phyloP scores from a whole-genome alignment of 1,140 invertebrate genomes.

The Bombyx mandarina region DNA sequence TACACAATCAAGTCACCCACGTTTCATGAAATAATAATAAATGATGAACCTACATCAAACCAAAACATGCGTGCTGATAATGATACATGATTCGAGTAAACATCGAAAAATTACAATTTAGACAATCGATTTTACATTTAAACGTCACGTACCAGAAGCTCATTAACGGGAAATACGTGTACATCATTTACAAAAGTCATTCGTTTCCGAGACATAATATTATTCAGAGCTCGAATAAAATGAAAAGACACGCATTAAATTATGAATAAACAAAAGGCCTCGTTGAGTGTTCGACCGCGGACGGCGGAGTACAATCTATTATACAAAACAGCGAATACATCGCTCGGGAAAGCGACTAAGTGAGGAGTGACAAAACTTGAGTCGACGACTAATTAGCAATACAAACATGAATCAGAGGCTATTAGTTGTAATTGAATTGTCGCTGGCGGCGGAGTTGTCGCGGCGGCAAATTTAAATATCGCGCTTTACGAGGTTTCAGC shows the following conservation, averaged over 20 bases:
- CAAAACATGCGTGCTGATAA: no score
- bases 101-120: no score
- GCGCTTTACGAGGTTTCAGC: slow-evolving; percentile 36
- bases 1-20: no score
- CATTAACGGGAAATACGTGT: slow-evolving; percentile 2
- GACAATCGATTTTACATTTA: no score
- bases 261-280: slow-evolving; percentile 35
- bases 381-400: slow-evolving; percentile 65
- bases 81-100: no score
- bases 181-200: slow-evolving; percentile 8
- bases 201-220: slow-evolving; percentile 9
- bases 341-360: slow-evolving; percentile 39
- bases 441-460: slow-evolving; percentile 50
- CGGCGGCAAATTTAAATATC: slow-evolving; percentile 66
- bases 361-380: slow-evolving; percentile 68
- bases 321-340: slow-evolving; percentile 38
- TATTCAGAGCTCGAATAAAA: slow-evolving; percentile 14
- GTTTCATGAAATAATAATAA: no score
- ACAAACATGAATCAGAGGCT: slow-evolving; percentile 70
- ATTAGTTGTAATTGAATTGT: slow-evolving; percentile 71
- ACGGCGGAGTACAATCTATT: slow-evolving; percentile 44
- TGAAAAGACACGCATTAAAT: slow-evolving; percentile 39
- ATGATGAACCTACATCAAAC: no score
- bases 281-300: slow-evolving; percentile 31
- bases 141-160: not conserved